Evolutionary conservation across 1,140 invertebrate species (phyloP), one percentile per base, ranked within the genome.

Genomic region (Plutomurus gul): DNA sequence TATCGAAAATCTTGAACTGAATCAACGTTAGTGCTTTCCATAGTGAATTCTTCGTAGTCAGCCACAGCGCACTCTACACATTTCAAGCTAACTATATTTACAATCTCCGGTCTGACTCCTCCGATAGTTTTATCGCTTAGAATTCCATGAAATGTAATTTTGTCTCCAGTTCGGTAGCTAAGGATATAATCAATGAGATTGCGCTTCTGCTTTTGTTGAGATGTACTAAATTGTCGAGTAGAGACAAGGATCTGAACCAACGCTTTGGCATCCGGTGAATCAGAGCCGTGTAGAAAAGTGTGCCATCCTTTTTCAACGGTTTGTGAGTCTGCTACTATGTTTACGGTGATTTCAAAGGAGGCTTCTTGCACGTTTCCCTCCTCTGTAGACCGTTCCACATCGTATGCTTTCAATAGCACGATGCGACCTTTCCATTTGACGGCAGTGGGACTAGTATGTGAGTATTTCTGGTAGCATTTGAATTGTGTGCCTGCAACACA

Each of bases 81-180:
- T 77, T 70, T 39, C 11, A 82, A 20, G 13, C 11, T 73, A 25
- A 60, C 37, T 5, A 82, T 40, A 30, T 82, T 8, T 1, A 33
- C 36, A 71, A 82, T 77, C 36, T 76, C 56, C 13, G 81, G 81
- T 56, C 10, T 30, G 11, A 79, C 16, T 10, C 74, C 51, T 5
- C 81, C 81, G 33, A 47, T 13, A 43, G 22, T 75, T 43, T 75
- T 73, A 13, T 25, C 40, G 2, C 40, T 40, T 4, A 82, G 46
- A 4, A 36, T 65, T 25, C 81, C 81, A 73, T 47, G 25, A 70
- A 82, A 76, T 49, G 72, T 65, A 65, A 82, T 79, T 79, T 65
- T 79, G 36, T 82, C 81, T 37, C 81, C 81, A 4, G 49, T 56
- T 73, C 70, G 25, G 13, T 79, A 75, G 39, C 47, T 82, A 1